Evolutionary conservation across 2,888 invertebrate species (phyloP).

Genomic region (Graphium colonna): DNA sequence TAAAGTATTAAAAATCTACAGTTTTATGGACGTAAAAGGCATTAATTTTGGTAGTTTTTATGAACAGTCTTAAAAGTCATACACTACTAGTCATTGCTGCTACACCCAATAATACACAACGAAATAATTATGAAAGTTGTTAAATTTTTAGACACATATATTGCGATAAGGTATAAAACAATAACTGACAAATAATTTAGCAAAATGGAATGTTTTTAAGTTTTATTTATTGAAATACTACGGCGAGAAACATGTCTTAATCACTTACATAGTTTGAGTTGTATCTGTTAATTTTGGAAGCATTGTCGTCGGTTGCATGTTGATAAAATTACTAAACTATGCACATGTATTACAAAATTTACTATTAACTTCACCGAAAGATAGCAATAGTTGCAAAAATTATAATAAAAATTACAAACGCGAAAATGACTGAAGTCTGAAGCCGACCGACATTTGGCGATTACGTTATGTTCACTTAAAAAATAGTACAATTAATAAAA

Average conservation of each 20-base stretch:
- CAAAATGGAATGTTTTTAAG: too few species aligned
- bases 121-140: neutral
- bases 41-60: too few species aligned
- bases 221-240: too few species aligned
- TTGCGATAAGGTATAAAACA: too few species aligned
- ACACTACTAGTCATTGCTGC: too few species aligned
- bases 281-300: constrained; percentile 67
- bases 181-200: neutral
- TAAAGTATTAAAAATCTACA: too few species aligned
- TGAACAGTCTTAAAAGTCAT: too few species aligned
- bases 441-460: constrained; percentile 57
- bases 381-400: constrained; percentile 45
- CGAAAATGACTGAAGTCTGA: constrained; percentile 48
- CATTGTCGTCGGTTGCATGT: constrained; percentile 66
- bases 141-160: neutral
- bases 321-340: constrained; percentile 45
- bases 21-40: too few species aligned
- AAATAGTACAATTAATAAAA: neutral
- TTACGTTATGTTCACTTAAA: constrained; percentile 41
- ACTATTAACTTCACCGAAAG: constrained; percentile 33
- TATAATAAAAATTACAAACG: constrained; percentile 51
- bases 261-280: constrained; percentile 73
- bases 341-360: constrained; percentile 54
- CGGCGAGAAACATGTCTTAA: constrained; percentile 29
- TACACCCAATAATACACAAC: neutral